phyloP scores from a whole-genome alignment of 1,140 invertebrate species.

The Adoxophyes honmai region DNA sequence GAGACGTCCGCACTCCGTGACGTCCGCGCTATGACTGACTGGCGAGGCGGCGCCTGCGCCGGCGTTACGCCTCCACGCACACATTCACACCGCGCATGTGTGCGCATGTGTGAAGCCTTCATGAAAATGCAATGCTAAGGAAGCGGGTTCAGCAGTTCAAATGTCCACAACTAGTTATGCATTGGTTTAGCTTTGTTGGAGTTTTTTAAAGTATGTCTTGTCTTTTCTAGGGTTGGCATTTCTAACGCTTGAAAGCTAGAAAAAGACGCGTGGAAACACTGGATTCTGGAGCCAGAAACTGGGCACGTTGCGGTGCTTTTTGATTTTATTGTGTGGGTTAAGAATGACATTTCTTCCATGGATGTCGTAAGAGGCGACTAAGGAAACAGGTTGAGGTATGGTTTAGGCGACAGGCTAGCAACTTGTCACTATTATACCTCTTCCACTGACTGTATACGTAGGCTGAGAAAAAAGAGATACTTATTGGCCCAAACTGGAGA shows the following conservation, averaged over 20 bases:
- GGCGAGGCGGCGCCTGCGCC: slow-evolving; percentile 56
- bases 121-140: slow-evolving; percentile 54
- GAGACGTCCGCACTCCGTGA: slow-evolving; percentile 34
- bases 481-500: too few relatives aligned
- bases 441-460: too few relatives aligned
- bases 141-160: slow-evolving; percentile 34
- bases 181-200: not conserved
- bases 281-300: too few relatives aligned
- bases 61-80: slow-evolving; percentile 49
- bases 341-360: too few relatives aligned
- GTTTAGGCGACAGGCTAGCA: too few relatives aligned
- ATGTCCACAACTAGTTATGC: slow-evolving; percentile 1
- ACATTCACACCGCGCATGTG: slow-evolving; percentile 24
- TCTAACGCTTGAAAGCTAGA: not conserved
- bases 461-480: too few relatives aligned
- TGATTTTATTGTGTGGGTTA: too few relatives aligned
- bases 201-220: not conserved
- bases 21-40: slow-evolving; percentile 40
- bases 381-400: too few relatives aligned
- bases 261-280: not conserved
- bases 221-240: not conserved
- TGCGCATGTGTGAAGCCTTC: slow-evolving; percentile 40
- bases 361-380: too few relatives aligned
- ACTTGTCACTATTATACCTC: too few relatives aligned
- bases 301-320: too few relatives aligned